A percentile compares a stretch with the other conserved stretches of the same genome.
Conservation (phyloP, 2,113 vertebrate genomes). For the Capreolus pygargus region DNA sequence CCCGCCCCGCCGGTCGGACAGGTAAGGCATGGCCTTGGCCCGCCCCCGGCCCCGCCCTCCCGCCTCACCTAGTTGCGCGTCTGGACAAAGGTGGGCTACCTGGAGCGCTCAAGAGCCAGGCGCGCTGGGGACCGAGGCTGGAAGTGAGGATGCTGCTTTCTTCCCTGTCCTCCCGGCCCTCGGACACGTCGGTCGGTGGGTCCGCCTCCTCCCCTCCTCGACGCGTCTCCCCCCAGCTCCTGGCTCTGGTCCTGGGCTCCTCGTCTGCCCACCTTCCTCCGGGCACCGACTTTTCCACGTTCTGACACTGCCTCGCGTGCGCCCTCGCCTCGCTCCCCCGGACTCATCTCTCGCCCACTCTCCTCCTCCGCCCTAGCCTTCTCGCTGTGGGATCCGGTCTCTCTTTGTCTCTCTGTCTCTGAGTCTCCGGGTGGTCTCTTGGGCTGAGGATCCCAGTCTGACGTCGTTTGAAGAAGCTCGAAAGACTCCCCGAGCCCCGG, state of each 20-base stretch:
- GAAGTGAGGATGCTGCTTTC: neutral
- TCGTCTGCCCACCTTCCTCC: neutral
- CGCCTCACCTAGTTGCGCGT: slow-evolving; percentile 20
- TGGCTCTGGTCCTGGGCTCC: neutral
- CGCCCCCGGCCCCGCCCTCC: slow-evolving; percentile 57
- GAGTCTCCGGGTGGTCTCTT: neutral
- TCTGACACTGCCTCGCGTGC: neutral
- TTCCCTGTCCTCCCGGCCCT: neutral
- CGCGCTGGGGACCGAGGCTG: neutral
- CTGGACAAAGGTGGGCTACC: slow-evolving; percentile 48
- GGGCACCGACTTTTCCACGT: slow-evolving; percentile 16
- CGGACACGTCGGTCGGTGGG: neutral
- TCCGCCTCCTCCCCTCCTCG: neutral
- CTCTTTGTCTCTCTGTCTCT: slow-evolving; percentile 71
- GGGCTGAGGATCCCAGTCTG: neutral
- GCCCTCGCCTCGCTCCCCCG: neutral
- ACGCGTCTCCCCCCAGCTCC: neutral
- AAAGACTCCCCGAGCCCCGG: neutral
- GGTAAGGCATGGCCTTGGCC: slow-evolving; percentile 57
- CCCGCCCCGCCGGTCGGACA: slow-evolving; percentile 38
- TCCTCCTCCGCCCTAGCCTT: neutral
- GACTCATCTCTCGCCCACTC: neutral
- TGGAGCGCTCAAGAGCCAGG: neutral
- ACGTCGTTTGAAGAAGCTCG: neutral
- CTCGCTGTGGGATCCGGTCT: neutral